Evolutionary conservation across 2,797 vertebrate species (phyloP), one percentile per base, ranked within the genome.

Genomic region (Coccyzus lansbergi): DNA sequence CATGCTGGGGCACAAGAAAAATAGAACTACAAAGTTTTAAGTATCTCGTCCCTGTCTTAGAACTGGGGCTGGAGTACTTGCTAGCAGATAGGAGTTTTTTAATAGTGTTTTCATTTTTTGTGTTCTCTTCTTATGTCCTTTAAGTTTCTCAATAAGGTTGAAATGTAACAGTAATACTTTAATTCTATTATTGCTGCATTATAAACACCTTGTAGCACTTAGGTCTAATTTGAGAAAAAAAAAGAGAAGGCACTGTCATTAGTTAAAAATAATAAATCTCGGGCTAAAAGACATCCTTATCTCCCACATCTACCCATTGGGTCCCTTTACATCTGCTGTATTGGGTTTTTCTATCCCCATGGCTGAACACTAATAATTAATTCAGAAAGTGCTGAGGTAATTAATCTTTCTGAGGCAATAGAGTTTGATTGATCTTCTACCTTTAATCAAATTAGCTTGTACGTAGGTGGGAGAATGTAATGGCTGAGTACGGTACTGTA

Each of bases 361-460:
- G 80, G 79, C 85, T 93, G 77, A 94, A 80, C 58, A 21, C 62
- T 97, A 97, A 95, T 97, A 97, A 98, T 97, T 98, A 97, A 97
- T 97, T 96, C 72, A 42, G 95, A 97, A 88, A 97, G 93, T 86
- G 83, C 86, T 92, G 83, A 96, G 92, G 90, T 97, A 98, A 97
- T 98, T 98, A 97, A 97, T 98, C 91, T 97, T 97, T 95, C 86
- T 83, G 83, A 97, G 75, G 87, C 85, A 94, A 90, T 83, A 93
- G 92, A 76, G 63, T 94, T 96, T 97, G 94, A 97, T 96, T 98
- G 97, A 97, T 97, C 92, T 92, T 95, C 85, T 96, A 92, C 90
- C 85, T 97, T 96, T 98, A 97, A 97, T 96, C 87, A 97, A 97
- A 98, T 97, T 97, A 97, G 90, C 91, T 85, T 18, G 42, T 74